Conservation (phyloP, 1,140 invertebrate species). For the Triops longicaudatus region DNA sequence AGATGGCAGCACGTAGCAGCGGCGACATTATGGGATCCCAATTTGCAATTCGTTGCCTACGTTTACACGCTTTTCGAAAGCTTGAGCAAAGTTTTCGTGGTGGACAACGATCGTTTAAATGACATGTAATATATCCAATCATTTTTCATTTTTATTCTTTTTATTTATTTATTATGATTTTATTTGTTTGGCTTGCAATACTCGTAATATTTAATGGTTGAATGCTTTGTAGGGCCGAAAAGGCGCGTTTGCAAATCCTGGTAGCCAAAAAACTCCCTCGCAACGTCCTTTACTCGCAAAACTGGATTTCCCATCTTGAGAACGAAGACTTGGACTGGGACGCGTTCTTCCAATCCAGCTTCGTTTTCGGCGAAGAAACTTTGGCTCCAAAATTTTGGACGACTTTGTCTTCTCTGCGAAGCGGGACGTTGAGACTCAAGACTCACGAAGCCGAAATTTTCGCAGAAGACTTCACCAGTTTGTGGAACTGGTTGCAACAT, state of each 20-base stretch:
- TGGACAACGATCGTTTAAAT: not conserved
- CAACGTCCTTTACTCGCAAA: not conserved
- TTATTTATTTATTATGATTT: not conserved
- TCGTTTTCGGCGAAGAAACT: not conserved
- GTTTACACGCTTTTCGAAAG: constrained; percentile 31
- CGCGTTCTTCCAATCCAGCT: not conserved
- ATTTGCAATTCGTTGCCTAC: constrained; percentile 32
- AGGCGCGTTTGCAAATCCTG: not conserved
- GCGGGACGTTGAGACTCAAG: not conserved
- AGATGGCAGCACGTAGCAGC: constrained; percentile 34
- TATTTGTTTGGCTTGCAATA: too few species aligned
- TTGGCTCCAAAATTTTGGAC: not conserved
- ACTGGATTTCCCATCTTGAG: not conserved
- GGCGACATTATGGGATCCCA: constrained; percentile 32
- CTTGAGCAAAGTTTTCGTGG: constrained; percentile 25
- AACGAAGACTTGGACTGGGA: not conserved
- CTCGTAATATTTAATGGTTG: too few species aligned
- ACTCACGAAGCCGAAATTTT: not conserved
- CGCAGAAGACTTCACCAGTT: not conserved
- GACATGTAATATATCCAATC: not conserved
- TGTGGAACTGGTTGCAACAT: not conserved
- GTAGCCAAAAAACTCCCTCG: not conserved
- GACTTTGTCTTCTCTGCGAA: not conserved
- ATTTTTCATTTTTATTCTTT: not conserved
- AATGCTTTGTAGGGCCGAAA: not conserved